Evolutionary conservation across 2,797 vertebrate species (phyloP), one percentile per base, ranked within the genome.

Genomic region (Loriculus beryllinus): DNA sequence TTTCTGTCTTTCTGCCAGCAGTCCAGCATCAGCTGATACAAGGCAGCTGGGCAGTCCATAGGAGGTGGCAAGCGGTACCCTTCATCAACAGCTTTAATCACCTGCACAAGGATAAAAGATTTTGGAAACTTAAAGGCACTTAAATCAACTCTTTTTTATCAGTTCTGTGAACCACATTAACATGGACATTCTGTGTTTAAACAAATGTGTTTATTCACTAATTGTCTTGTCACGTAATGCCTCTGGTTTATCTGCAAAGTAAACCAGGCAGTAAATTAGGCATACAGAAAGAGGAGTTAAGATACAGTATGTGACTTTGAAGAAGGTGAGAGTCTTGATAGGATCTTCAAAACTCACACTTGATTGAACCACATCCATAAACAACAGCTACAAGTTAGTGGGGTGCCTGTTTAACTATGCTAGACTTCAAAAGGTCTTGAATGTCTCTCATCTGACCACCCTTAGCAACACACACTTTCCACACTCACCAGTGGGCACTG

Each of bases 1-100:
- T 99, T 99, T 78, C 99, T 98, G 97, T 99, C 99, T 88, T 99
- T 99, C 97, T 99, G 99, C 99, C 99, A 99, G 95, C 99, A 99
- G 98, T 99, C 99, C 95, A 99, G 96, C 99, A 99, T 99, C 97
- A 99, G 98, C 97, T 99, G 99, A 97, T 99, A 99, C 71, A 99
- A 98, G 37, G 99, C 99, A 82, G 99, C 99, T 72, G 99, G 99
- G 96, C 99, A 99, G 98, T 99, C 99, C 99, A 99, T 99, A 71
- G 99, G 99, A 35, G 99, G 99, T 5, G 99, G 99, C 95, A 99
- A 97, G 59, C 99, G 98, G 96, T 99, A 99, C 70, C 99, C 99
- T 97, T 99, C 99, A 89, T 99, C 99, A 72, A 99, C 99, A 40
- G 99, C 99, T 97, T 99, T 99, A 96, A 99, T 99, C 95, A 99